These are phyloP conservation scores for Cairina moschata DNA, from an alignment of 2,113 vertebrate species.

Conservation along the genomic window DNA sequence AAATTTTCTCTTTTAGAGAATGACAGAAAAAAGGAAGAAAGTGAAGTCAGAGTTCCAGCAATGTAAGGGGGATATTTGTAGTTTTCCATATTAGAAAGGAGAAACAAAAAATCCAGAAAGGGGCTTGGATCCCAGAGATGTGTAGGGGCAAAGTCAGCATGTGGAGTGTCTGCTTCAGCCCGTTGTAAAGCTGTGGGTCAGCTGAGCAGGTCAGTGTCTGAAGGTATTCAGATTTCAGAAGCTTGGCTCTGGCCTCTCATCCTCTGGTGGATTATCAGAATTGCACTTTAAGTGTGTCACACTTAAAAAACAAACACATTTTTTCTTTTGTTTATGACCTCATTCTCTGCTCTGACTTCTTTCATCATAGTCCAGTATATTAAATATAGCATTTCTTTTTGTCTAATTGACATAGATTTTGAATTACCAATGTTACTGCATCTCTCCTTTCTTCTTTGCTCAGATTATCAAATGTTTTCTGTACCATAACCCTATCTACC, in stretches of 20 bases:
- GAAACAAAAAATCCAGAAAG: background rate
- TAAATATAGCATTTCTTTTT: background rate
- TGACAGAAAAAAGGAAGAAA: background rate
- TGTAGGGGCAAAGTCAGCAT: background rate
- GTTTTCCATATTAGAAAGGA: background rate
- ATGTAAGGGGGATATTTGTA: background rate
- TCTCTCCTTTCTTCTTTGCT: background rate
- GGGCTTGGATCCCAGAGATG: background rate
- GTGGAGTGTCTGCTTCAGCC: background rate
- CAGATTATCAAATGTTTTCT: background rate
- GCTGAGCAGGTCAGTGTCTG: background rate
- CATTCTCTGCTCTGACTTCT: background rate
- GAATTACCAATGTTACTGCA: background rate
- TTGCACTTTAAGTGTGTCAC: background rate
- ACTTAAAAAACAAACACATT: background rate
- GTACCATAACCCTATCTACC: rapidly evolving
- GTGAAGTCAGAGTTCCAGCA: background rate
- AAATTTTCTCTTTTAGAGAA: conserved; percentile 10
- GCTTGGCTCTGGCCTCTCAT: background rate
- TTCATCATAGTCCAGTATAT: background rate
- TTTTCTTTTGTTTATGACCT: background rate
- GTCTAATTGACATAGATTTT: background rate
- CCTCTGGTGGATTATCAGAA: background rate
- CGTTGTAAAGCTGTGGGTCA: background rate
- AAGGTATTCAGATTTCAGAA: background rate